Percentiles rank a stretch among this genome's conserved stretches.
Evolutionary conservation across 2,113 vertebrate species (phyloP).

Genomic region (Brachionichthys hirsutus): DNA sequence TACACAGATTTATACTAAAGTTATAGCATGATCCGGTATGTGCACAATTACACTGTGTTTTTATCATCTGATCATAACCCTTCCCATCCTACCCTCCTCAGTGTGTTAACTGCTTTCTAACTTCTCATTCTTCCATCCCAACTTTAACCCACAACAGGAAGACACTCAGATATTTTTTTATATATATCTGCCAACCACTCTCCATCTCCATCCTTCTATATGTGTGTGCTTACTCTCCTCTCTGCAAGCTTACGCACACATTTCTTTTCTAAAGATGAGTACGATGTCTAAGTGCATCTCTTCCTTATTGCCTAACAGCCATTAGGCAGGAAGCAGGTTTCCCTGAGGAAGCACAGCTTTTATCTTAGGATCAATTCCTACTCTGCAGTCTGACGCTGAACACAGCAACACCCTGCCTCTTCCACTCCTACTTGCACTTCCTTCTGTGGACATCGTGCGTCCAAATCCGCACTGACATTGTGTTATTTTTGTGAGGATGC

Average conservation of each 20-base stretch:
- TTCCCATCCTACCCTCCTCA: conserved; percentile 24
- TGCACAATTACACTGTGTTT: conserved; percentile 3
- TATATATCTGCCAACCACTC: conserved; percentile 2
- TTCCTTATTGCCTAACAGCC: conserved; percentile 64
- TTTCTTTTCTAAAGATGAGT: conserved; percentile 57
- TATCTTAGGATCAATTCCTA: conserved; percentile 73
- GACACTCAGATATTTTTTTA: conserved; percentile 3
- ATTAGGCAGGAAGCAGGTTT: conserved; percentile 71
- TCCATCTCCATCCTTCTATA: conserved; percentile 17
- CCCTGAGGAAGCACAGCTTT: conserved; percentile 66
- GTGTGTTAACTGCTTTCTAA: conserved; percentile 20
- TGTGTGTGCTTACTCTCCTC: conserved; percentile 2
- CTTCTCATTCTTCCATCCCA: conserved; percentile 7
- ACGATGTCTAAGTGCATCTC: conserved; percentile 68
- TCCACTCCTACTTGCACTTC: conserved; percentile 22
- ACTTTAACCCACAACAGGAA: conserved; percentile 14
- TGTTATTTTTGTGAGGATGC: conserved; percentile 5
- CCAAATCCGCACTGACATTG: neutral
- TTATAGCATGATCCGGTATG: neutral
- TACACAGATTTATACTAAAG: conserved; percentile 15
- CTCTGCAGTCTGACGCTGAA: conserved; percentile 42
- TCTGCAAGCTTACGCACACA: conserved; percentile 24
- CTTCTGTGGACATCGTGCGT: conserved; percentile 14
- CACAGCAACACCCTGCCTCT: conserved; percentile 17
- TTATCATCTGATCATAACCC: conserved; percentile 4